A percentile compares a stretch with the other conserved stretches of the same genome.
phyloP scores from a whole-genome alignment of 1,140 invertebrate genomes.

The Macrosteles quadrilineatus region DNA sequence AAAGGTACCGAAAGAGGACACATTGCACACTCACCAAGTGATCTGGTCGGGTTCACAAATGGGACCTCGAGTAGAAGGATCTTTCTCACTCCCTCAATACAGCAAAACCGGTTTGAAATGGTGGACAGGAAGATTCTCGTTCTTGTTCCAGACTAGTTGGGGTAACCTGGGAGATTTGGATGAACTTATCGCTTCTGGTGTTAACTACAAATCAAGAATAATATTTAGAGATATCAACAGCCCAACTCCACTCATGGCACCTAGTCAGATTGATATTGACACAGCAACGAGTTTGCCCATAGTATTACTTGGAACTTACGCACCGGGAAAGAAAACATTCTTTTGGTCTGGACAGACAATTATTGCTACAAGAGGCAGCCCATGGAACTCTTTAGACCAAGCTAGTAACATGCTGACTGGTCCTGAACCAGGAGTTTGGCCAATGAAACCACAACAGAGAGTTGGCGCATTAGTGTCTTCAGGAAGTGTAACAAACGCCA shows the following conservation, averaged over 20 bases:
- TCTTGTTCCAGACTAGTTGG: slow-evolving; percentile 3
- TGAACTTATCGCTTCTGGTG: slow-evolving; percentile 8
- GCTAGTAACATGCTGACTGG: too few relatives aligned
- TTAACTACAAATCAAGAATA: slow-evolving; percentile 30
- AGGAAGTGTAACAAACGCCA: not conserved
- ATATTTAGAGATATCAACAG: slow-evolving; percentile 3
- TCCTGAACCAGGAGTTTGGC: not conserved
- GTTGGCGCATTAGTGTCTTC: not conserved
- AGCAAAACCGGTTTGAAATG: slow-evolving; percentile 32
- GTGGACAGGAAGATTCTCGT: slow-evolving; percentile 32
- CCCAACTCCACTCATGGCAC: not conserved
- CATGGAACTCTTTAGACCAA: too few relatives aligned
- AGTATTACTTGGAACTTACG: slow-evolving; percentile 27
- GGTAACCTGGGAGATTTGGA: slow-evolving; percentile 1
- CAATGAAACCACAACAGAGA: not conserved
- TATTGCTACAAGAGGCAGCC: too few relatives aligned
- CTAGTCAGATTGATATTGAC: slow-evolving; percentile 21
- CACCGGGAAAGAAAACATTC: slow-evolving; percentile 19
- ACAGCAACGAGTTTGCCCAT: slow-evolving; percentile 1
- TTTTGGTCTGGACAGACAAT: slow-evolving; percentile 26
- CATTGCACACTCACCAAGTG: slow-evolving; percentile 30
- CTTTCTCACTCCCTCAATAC: slow-evolving; percentile 34
- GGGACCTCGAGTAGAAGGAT: slow-evolving; percentile 29
- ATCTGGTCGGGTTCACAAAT: slow-evolving; percentile 35
- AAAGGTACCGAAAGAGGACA: slow-evolving; percentile 1